Percentiles rank a stretch among this genome's conserved stretches.
Conservation (phyloP, 92 coral and sea anemone genomes). For the Scolanthus callimorphus region DNA sequence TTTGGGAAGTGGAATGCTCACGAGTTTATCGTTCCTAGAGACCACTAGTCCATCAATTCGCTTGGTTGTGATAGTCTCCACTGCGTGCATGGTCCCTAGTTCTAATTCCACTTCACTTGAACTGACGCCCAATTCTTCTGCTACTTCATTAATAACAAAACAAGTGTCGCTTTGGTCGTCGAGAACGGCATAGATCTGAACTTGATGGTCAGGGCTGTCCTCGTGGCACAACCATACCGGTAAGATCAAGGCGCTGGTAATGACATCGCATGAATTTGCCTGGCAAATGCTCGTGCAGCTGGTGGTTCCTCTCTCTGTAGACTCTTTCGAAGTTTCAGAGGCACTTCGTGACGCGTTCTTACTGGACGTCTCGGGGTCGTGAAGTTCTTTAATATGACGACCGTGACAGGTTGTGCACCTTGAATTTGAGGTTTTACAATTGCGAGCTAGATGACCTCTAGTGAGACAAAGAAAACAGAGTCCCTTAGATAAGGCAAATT, state of each 20-base stretch:
- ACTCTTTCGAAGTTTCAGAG: no score
- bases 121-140: slow-evolving; percentile 2
- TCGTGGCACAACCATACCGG: slow-evolving; percentile 39
- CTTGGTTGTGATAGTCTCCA: slow-evolving; percentile 11
- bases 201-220: slow-evolving; percentile 4
- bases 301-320: no score
- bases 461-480: slow-evolving; percentile 27
- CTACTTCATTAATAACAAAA: slow-evolving; percentile 7
- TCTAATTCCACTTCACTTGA: slow-evolving; percentile 19
- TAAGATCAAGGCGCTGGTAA: slow-evolving; percentile 11
- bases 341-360: no score
- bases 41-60: slow-evolving; percentile 24
- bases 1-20: slow-evolving; percentile 33
- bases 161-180: slow-evolving; percentile 45
- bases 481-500: slow-evolving; percentile 7
- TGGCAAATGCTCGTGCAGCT: no score
- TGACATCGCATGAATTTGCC: no score
- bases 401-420: no score
- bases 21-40: slow-evolving; percentile 10
- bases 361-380: no score
- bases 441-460: slow-evolving; percentile 8
- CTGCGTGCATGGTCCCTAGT: slow-evolving; percentile 27
- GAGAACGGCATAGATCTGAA: slow-evolving; percentile 19
- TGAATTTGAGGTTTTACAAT: no score
- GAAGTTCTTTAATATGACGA: no score